phyloP scores from a whole-genome alignment of 1,140 invertebrate species.

The Asobara japonica region DNA sequence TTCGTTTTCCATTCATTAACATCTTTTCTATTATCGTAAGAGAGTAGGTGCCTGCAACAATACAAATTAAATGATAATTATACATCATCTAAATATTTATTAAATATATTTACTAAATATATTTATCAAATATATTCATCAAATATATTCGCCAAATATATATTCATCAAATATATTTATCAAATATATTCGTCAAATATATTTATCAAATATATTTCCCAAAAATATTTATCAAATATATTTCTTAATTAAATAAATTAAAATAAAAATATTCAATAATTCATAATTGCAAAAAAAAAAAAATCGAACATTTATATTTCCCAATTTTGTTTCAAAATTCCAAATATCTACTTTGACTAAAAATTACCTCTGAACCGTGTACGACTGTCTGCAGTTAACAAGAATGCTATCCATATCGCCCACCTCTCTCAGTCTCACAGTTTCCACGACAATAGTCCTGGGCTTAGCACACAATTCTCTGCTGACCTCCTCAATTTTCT shows the following conservation, averaged over 20 bases:
- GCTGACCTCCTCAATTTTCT: conserved; percentile 43
- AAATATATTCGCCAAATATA: too few relatives aligned
- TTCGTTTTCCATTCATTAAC: conserved; percentile 55
- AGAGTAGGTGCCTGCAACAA: conserved; percentile 50
- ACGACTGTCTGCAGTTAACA: conserved; percentile 34
- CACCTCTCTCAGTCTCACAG: conserved; percentile 30
- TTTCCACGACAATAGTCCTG: conserved; percentile 57
- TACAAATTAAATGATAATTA: background rate
- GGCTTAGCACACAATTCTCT: conserved; percentile 57
- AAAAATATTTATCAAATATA: too few relatives aligned
- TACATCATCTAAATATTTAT: background rate
- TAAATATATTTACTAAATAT: background rate
- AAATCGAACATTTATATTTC: background rate
- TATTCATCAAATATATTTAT: too few relatives aligned
- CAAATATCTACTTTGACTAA: background rate
- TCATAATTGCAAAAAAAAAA: background rate
- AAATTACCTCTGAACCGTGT: conserved; percentile 43
- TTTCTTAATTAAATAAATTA: background rate
- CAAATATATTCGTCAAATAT: too few relatives aligned
- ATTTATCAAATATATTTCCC: too few relatives aligned
- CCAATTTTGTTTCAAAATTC: background rate
- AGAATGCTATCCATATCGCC: conserved; percentile 38
- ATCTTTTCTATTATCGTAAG: conserved; percentile 53
- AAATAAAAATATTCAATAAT: background rate
- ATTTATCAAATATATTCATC: too few relatives aligned